Evolutionary conservation across 2,888 invertebrate species (phyloP).

Genomic region (Phorcus lineatus): DNA sequence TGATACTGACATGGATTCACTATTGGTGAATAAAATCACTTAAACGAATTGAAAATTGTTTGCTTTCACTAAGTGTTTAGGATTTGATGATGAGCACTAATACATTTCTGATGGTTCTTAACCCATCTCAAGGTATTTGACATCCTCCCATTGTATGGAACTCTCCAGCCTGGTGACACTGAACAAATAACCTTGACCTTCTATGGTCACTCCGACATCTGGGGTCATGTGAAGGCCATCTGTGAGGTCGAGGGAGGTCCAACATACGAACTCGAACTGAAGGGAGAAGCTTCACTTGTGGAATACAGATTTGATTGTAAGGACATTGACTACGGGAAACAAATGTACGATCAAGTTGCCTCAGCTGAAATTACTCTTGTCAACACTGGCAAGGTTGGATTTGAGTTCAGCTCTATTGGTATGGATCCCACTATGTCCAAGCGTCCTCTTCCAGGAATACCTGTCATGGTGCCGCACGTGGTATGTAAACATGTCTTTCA

Average conservation of each 20-base stretch:
- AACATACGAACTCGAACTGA: slow-evolving; percentile 71
- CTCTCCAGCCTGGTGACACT: slow-evolving; percentile 73
- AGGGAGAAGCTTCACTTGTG: slow-evolving; percentile 74
- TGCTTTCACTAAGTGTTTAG: too few relatives aligned
- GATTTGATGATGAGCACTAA: too few relatives aligned
- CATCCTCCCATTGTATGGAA: slow-evolving; percentile 75
- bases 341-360: slow-evolving; percentile 74
- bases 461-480: slow-evolving; percentile 71
- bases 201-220: slow-evolving; percentile 75
- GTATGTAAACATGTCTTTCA: slow-evolving; percentile 55
- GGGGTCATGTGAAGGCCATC: slow-evolving; percentile 72
- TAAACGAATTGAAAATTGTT: too few relatives aligned
- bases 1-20: too few relatives aligned
- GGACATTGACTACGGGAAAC: slow-evolving; percentile 74
- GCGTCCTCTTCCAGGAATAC: slow-evolving; percentile 68
- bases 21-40: too few relatives aligned
- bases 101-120: too few relatives aligned
- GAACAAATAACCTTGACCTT: slow-evolving; percentile 76
- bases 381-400: slow-evolving; percentile 75
- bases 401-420: slow-evolving; percentile 70
- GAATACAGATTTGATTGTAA: slow-evolving; percentile 72
- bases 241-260: slow-evolving; percentile 76
- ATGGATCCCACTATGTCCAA: slow-evolving; percentile 68
- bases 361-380: slow-evolving; percentile 67
- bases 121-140: slow-evolving; percentile 72